Conservation (phyloP, 2,888 invertebrate species). For the Vesta saturnalis region DNA sequence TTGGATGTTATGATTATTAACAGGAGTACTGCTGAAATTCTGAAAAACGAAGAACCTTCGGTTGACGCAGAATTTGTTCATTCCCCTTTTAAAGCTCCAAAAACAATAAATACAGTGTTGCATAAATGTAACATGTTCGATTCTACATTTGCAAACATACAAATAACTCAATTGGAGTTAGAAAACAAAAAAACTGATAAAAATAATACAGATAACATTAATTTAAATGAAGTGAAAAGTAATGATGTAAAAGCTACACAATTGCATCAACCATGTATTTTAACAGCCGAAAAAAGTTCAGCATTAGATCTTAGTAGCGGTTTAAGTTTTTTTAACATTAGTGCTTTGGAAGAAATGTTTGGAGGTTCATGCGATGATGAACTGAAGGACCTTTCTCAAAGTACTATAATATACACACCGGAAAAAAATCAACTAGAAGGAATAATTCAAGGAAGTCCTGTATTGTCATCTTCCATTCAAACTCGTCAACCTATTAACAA, state of each 20-base stretch:
- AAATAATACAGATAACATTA: neutral
- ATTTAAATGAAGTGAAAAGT: constrained; percentile 7
- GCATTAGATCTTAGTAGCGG: neutral
- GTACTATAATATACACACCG: neutral
- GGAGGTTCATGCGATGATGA: neutral
- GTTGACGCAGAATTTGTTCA: neutral
- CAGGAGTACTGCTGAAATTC: too few relatives aligned
- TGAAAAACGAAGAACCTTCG: too few relatives aligned
- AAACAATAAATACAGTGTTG: constrained; percentile 14
- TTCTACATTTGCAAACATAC: constrained; percentile 31
- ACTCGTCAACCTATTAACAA: too few relatives aligned
- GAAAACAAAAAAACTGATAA: neutral
- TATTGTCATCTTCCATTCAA: neutral
- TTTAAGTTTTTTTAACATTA: constrained; percentile 22
- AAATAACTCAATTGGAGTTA: constrained; percentile 36
- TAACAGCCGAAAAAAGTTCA: neutral
- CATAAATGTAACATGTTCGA: constrained; percentile 25
- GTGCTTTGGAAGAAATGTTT: constrained; percentile 22
- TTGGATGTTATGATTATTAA: neutral
- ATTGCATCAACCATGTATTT: neutral
- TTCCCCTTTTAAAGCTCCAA: constrained; percentile 23
- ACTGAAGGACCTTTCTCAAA: neutral
- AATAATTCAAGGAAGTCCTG: neutral
- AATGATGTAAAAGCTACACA: constrained; percentile 17
- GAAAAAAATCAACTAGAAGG: constrained; percentile 4